Evolutionary conservation across 2,797 vertebrate species (phyloP).

Genomic region (Pitangus sulphuratus): DNA sequence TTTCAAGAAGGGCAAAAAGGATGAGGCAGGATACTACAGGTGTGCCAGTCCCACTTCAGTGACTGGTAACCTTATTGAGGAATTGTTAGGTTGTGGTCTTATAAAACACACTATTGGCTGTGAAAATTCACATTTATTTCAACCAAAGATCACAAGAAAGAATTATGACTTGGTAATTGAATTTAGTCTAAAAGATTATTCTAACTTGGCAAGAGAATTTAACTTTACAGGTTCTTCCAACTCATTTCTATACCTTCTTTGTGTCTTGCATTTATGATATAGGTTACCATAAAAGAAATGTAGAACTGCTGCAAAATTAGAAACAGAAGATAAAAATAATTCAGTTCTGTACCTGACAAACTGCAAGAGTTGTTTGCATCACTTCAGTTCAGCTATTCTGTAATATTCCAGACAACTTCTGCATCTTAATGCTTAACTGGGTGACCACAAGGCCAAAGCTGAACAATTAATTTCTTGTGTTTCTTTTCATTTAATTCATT

Average conservation of each 20-base stretch:
- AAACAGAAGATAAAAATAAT: background rate
- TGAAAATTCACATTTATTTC: background rate
- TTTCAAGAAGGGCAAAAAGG: background rate
- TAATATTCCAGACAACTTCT: background rate
- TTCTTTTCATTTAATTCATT: slow-evolving; percentile 52
- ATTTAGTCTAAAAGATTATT: background rate
- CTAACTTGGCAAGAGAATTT: background rate
- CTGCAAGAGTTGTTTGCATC: background rate
- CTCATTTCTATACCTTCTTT: background rate
- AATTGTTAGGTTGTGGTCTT: background rate
- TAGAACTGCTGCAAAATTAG: background rate
- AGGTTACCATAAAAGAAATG: background rate
- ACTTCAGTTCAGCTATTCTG: background rate
- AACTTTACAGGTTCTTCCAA: background rate
- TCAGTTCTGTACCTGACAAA: background rate
- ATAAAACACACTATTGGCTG: background rate
- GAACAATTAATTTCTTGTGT: slow-evolving; percentile 22
- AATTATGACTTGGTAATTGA: background rate
- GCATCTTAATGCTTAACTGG: background rate
- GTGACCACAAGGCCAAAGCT: background rate
- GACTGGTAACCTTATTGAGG: background rate
- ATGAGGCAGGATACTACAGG: background rate
- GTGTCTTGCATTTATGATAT: background rate
- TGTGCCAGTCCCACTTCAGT: background rate
- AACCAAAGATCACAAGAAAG: background rate